These are phyloP conservation scores for Gavialis gangeticus DNA, from an alignment of 2,113 vertebrate genomes.

Conservation along the genomic window DNA sequence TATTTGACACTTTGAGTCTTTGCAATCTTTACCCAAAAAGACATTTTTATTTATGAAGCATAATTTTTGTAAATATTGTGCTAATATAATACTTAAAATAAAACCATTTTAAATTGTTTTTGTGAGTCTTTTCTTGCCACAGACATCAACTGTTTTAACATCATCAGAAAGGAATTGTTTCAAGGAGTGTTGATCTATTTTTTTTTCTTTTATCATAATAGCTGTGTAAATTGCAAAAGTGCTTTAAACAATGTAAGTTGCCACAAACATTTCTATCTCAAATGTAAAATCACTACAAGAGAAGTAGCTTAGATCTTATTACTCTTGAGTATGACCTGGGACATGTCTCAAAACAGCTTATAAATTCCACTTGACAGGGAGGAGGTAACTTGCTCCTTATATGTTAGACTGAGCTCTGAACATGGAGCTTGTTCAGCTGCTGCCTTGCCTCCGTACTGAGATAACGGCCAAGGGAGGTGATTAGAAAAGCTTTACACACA, in stretches of 20 bases:
- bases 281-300: background rate
- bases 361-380: too few relatives aligned
- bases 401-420: too few relatives aligned
- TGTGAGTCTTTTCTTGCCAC: constrained; percentile 56
- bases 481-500: too few relatives aligned
- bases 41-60: constrained; percentile 83
- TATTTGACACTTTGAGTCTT: constrained; percentile 79
- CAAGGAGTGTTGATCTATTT: background rate
- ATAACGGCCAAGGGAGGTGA: too few relatives aligned
- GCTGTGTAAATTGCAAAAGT: background rate
- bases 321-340: too few relatives aligned
- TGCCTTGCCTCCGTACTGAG: too few relatives aligned
- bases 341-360: too few relatives aligned
- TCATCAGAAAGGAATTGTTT: background rate
- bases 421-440: too few relatives aligned
- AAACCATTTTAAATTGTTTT: constrained; percentile 79
- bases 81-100: constrained; percentile 81
- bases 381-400: too few relatives aligned
- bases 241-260: background rate
- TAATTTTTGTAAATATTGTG: constrained; percentile 83
- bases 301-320: background rate
- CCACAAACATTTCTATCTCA: background rate
- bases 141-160: background rate
- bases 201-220: background rate
- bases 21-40: constrained; percentile 76